A percentile compares a stretch with the other conserved stretches of the same genome.
phyloP scores from a whole-genome alignment of 1,140 invertebrate species.

The Papilio dardanus region DNA sequence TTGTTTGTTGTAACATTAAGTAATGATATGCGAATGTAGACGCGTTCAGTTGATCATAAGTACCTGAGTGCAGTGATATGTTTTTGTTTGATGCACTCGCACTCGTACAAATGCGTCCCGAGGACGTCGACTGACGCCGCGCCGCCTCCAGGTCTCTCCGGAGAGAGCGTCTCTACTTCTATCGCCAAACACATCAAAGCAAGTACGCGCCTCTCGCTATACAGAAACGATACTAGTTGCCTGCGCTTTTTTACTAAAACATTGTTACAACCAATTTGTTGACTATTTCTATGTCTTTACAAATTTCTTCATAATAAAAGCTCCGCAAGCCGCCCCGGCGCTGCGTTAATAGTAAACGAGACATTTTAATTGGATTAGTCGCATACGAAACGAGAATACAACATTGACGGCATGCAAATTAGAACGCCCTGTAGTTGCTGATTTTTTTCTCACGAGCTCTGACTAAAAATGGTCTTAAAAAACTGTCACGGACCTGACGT shows the following conservation, averaged over 20 bases:
- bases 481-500: slow-evolving; percentile 12
- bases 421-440: slow-evolving; percentile 17
- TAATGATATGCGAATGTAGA: slow-evolving; percentile 2
- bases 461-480: slow-evolving; percentile 24
- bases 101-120: slow-evolving; percentile 12
- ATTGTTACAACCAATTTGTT: slow-evolving; percentile 28
- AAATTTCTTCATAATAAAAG: neutral
- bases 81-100: slow-evolving; percentile 9
- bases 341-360: slow-evolving; percentile 20
- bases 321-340: slow-evolving; percentile 4
- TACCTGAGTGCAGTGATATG: slow-evolving; percentile 1
- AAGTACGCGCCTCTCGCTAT: slow-evolving; percentile 3
- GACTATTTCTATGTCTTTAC: slow-evolving; percentile 23
- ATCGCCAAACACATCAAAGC: slow-evolving; percentile 23
- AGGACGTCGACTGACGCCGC: neutral
- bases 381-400: slow-evolving; percentile 17
- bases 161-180: slow-evolving; percentile 15
- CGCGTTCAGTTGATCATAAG: slow-evolving; percentile 2
- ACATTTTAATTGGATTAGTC: slow-evolving; percentile 25
- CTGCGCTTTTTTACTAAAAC: slow-evolving; percentile 22
- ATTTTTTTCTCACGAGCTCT: slow-evolving; percentile 22
- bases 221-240: neutral
- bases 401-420: slow-evolving; percentile 29
- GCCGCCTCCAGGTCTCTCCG: slow-evolving; percentile 15
- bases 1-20: neutral